Conservation (phyloP, 2,888 invertebrate genomes). For the Acanthopleura granulata region DNA sequence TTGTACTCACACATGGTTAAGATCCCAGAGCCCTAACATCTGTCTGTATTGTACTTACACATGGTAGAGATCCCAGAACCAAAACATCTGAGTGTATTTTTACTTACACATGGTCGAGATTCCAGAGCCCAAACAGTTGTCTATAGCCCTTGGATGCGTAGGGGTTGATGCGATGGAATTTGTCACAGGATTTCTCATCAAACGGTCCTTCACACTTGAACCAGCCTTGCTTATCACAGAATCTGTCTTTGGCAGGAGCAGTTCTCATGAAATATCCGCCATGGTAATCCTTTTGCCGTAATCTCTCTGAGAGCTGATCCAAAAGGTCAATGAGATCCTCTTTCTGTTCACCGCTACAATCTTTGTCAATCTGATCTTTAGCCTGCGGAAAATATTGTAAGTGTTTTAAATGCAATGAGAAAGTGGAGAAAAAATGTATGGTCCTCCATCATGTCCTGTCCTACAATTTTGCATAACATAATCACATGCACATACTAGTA, state of each 20-base stretch:
- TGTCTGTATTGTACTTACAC: conserved; percentile 53
- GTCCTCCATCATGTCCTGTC: not conserved
- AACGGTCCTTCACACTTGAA: conserved; percentile 66
- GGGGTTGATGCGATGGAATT: conserved; percentile 55
- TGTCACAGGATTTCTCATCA: conserved; percentile 51
- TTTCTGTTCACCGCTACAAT: conserved; percentile 38
- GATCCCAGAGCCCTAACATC: conserved; percentile 59
- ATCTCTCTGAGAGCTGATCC: conserved; percentile 37
- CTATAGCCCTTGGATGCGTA: conserved; percentile 55
- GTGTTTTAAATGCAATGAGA: no score
- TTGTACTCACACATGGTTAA: conserved; percentile 57
- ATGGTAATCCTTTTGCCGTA: conserved; percentile 54
- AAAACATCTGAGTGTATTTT: conserved; percentile 51
- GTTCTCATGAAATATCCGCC: conserved; percentile 53
- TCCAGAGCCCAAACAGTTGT: conserved; percentile 59
- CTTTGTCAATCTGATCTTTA: conserved; percentile 58
- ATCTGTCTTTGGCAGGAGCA: conserved; percentile 39
- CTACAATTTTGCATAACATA: no score
- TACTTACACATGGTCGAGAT: conserved; percentile 60
- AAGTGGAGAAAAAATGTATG: not conserved
- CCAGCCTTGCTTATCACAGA: conserved; percentile 65
- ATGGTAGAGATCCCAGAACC: conserved; percentile 61
- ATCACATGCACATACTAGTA: no score
- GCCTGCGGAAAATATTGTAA: conserved; percentile 38
- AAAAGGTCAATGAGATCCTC: conserved; percentile 39